Evolutionary conservation across 2,797 vertebrate species (phyloP), one percentile per base, ranked within the genome.

Genomic region (Decapterus maruadsi): DNA sequence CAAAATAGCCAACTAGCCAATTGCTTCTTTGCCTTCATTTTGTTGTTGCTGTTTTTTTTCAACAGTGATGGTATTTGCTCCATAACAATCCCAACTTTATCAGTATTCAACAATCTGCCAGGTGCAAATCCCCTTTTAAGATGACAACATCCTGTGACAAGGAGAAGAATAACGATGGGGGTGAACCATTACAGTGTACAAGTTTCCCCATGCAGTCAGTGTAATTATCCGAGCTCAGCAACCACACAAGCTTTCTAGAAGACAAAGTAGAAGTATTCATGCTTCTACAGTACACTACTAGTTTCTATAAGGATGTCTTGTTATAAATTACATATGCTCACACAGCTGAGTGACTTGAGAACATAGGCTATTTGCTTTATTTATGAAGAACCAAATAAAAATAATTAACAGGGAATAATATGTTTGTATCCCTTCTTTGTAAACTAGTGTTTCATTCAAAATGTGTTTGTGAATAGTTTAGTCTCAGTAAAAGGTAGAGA

Each of bases 341-440:
- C 45, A 45, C 48, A 72, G 48, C 68, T 55, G 62, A 80, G 60
- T 2, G 8, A 29, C 10, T 13, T 46, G 4, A 54, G 45, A 64
- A 58, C 12, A 55, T 42, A n/a, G n/a, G n/a, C n/a, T n/a, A 61
- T 75, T 66, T 59, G 36, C 38, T 46, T 80, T 4, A 67, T 80
- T 70, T 36, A 48, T 66, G 8, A 68, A 4, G 58, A 66, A 13
- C 12, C 60, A 74, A 60, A 57, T 58, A 62, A 20, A 20, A 61
- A 51, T 2, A 81, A 77, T 54, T 43, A 65, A 68, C 8, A 75
- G 72, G 66, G 81, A 71, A 43, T 64, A 65, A 55, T 62, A 56
- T 71, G 26, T 74, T 78, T 66, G 54, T 14, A 68, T 68, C 1
- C 7, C 46, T 72, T 69, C 42, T 31, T 20, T 78, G 13, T 57